Evolutionary conservation across 1,140 invertebrate genomes (phyloP).

Genomic region (Neodiprion lecontei): DNA sequence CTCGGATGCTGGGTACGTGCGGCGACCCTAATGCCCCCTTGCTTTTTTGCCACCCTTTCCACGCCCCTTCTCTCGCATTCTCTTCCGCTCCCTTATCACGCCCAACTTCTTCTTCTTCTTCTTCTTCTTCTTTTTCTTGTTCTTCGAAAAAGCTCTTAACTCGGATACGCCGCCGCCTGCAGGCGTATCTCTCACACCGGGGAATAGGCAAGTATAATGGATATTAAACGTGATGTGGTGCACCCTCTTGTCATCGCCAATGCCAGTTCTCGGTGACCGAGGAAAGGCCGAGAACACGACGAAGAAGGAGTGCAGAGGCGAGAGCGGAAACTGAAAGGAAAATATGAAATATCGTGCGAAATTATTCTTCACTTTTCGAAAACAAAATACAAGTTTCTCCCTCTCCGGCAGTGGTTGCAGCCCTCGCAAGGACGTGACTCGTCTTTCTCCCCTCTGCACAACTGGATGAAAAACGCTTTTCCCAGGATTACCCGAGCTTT

Average conservation of each 20-base stretch:
- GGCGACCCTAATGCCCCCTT: neutral
- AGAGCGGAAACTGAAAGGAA: no score
- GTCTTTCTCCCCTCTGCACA: no score
- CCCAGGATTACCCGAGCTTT: neutral
- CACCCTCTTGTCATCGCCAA: neutral
- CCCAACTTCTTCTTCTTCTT: neutral
- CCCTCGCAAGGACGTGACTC: no score
- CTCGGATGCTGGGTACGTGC: neutral
- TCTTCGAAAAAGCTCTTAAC: conserved; percentile 1
- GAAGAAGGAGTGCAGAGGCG: no score
- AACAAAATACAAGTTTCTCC: no score
- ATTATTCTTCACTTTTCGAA: no score
- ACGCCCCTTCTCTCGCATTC: neutral
- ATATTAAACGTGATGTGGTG: neutral
- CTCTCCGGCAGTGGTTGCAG: no score
- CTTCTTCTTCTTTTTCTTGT: neutral
- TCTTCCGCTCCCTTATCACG: neutral
- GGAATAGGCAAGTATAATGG: neutral
- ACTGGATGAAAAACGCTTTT: neutral
- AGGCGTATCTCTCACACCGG: neutral
- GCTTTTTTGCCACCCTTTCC: neutral
- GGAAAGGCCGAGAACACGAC: no score
- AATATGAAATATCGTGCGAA: no score
- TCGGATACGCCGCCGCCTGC: neutral
- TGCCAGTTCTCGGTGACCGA: neutral